Percentiles rank a stretch among this genome's conserved stretches.
phyloP scores from a whole-genome alignment of 2,113 vertebrate genomes.

The Neolamprologus cancellatus region DNA sequence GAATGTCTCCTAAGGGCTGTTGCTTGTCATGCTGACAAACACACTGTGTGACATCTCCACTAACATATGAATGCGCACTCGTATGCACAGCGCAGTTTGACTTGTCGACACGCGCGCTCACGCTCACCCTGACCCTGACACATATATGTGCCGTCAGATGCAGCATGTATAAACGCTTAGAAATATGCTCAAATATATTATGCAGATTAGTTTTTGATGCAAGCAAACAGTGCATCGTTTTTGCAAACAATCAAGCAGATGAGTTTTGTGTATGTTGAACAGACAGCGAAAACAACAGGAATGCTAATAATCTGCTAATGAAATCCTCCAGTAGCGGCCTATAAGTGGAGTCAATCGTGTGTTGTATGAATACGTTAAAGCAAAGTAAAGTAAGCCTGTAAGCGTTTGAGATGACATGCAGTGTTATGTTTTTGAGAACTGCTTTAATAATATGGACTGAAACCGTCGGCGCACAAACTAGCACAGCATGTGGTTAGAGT shows the following conservation, averaged over 20 bases:
- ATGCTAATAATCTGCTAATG: background rate
- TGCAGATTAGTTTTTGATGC: background rate
- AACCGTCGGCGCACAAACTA: background rate
- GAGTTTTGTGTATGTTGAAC: background rate
- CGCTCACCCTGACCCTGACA: background rate
- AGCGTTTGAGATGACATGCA: background rate
- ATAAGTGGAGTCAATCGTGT: background rate
- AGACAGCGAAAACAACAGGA: background rate
- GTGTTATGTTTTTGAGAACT: background rate
- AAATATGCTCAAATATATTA: background rate
- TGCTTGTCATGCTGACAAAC: slow-evolving; percentile 31
- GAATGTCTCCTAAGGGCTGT: background rate
- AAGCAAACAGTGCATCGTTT: background rate
- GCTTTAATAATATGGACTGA: background rate
- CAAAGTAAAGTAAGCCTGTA: background rate
- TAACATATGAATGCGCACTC: background rate
- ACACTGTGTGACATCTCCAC: slow-evolving; percentile 20
- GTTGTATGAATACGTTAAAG: background rate
- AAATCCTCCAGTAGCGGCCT: background rate
- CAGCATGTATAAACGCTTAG: background rate
- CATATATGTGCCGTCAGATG: background rate
- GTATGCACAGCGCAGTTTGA: background rate
- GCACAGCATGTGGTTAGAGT: background rate
- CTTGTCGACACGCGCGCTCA: background rate
- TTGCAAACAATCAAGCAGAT: background rate